Base-by-base conservation (phyloP, 2,113 vertebrate species). In the Ranitomeya variabilis region DNA sequence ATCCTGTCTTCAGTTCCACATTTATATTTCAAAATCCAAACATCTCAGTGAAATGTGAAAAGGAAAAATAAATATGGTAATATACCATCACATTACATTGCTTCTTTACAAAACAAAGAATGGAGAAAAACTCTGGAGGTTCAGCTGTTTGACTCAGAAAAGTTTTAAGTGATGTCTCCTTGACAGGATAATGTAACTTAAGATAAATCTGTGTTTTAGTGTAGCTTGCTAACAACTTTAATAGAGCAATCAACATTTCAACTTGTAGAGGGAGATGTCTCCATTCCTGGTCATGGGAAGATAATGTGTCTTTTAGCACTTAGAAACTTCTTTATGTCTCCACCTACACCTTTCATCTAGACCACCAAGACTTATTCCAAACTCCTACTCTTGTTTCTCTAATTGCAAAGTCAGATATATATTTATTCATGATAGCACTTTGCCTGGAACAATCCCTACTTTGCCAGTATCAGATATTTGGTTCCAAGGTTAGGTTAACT, bases 191-290 rank as follows among this genome's bases (percentile, higher is more conserved):
- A 84, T 84, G 71, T 37, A 52, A 76, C 21, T 55, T 59, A 21
- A 51, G 45, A 87, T 26, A 55, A 80, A 52, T 87, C 51, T 79
- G 26, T 71, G 45, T 71, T 67, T 57, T 51, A 45, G 52, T 62
- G 59, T 67, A 66, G 71, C 71, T 84, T 88, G 73, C 51, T 83
- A 82, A 88, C 23, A 52, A 54, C 80, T 83, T 83, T 83, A 84
- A 88, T 83, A 83, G 87, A 84, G 80, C 87, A 88, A 88, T 88
- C 87, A 88, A 77, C 69, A 62, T 51, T 52, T 83, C 67, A 88
- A 37, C 60, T 82, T 52, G 54, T 83, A 23, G 12, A 59, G 21
- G n/a, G 52, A 74, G 31, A 62, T 73, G 26, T 80, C 85, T 83
- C 37, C 67, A 54, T 88, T 88, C 4, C 16, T 57, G 87, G 80